Percentiles rank a stretch among this genome's conserved stretches.
phyloP scores from a whole-genome alignment of 2,113 vertebrate species.

The Balaenoptera acutorostrata region DNA sequence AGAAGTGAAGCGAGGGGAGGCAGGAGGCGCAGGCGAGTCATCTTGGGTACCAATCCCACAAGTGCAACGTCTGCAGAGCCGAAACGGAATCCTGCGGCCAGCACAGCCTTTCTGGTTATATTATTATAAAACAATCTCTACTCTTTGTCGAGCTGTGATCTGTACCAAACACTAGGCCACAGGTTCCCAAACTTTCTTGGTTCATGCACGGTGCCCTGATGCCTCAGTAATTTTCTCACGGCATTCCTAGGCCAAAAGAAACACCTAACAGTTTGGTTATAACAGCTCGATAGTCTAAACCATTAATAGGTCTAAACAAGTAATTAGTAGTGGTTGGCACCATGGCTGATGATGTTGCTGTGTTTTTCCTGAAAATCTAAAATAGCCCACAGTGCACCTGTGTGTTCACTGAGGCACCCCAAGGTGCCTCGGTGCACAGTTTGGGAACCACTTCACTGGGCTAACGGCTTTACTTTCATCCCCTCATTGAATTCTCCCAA shows the following conservation, averaged over 20 bases:
- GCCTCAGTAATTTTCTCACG: background rate
- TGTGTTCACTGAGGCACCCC: background rate
- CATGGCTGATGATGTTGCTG: background rate
- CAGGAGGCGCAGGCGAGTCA: accelerated
- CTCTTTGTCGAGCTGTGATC: accelerated
- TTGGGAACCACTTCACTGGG: background rate
- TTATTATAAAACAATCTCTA: accelerated
- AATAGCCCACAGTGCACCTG: too few relatives aligned
- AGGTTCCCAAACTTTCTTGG: background rate
- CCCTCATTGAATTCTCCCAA: background rate
- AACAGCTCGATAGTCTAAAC: background rate
- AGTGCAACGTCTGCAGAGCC: accelerated
- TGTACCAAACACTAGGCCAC: background rate
- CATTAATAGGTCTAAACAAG: background rate
- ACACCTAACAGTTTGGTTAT: accelerated
- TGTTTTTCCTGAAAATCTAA: background rate
- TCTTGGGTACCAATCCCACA: accelerated
- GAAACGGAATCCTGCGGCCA: background rate
- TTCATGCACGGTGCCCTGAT: too few relatives aligned
- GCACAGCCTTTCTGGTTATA: background rate
- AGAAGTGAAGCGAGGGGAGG: background rate
- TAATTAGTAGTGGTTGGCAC: accelerated
- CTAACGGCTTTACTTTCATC: background rate
- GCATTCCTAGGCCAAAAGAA: background rate
- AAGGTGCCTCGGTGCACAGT: background rate